Base-by-base conservation (phyloP, 1,140 invertebrate genomes). In the Oedothorax gibbosus region DNA sequence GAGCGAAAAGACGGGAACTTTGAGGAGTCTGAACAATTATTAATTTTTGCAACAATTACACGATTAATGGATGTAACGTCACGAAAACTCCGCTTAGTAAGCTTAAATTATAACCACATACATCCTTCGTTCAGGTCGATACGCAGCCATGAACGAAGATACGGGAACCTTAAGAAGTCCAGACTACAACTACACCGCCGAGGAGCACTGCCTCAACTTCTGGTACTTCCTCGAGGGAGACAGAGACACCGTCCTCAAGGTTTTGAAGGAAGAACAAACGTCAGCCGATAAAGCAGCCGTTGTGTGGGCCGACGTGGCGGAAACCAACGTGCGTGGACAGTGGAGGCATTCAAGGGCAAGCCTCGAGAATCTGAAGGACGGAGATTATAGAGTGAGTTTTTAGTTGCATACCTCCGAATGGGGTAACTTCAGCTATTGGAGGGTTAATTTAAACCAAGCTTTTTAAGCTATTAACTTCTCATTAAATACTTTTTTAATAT, bases 211-310 rank as follows among this genome's bases (percentile, higher is more conserved):
- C n/a, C 68, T 86, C 7, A 69, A 83, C 54, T 86, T 86, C 54
- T 86, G 85, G 85, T 86, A 77, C 49, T 83, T 86, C 75, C 21
- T 86, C 2, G 72, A 86, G 21, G 85, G 81, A 35, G 62, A 56
- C 7, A 51, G 69, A 35, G 14, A 68, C 1, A 56, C 79, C 20
- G 7, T 12, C 14, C 66, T 86, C 0, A 51, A 79, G 56, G 50
- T 86, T 0, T n/a, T 51, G 11, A 85, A 54, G 56, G 54, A n/a
- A 10, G 60, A 77, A 78, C 14, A 71, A 21, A 56, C 65, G 7
- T 51, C 54, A 3, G 51, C 21, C 6, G 20, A 64, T 6, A 54
- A 53, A 14, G 35, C 21, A 18, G 20, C 15, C 7, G 14, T 21
- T 20, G 49, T 80, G 2, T 85, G 84, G 84, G 49, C 69, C 65